Base-by-base conservation (phyloP, 1,140 invertebrate genomes). In the Drosophila kurseongensis region DNA sequence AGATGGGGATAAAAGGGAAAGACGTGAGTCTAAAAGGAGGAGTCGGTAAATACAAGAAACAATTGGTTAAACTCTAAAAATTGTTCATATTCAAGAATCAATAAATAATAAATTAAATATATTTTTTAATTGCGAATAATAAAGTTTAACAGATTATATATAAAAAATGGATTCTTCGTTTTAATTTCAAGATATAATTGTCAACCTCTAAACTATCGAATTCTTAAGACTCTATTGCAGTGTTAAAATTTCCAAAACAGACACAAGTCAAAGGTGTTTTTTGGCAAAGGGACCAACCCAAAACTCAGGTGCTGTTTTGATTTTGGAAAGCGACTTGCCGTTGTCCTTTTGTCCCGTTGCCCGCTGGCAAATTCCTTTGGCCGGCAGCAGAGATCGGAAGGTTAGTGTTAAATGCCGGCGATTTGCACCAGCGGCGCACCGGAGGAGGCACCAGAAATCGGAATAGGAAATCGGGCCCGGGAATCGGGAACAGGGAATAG, bases 381-480 rank as follows among this genome's bases (percentile, higher is more conserved):
- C 51, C 52, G 36, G 51, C 56, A 72, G 23, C 50, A 45, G 27
- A 52, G 57, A 69, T 56, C 75, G 67, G 60, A 80, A 80, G 78
- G 80, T 80, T 82, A 71, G 76, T 89, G 79, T 74, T 89, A 89
- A 90, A 89, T 80, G 84, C 52, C 58, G 63, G 40, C 84, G 69
- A 89, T 89, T 89, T 89, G 80, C 84, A 89, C 84, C 84, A 89
- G 84, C 84, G 78, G 84, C 38, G 84, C 80, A 85, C 80, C 73
- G 50, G 74, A 75, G 80, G 80, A 68, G 69, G 77, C 54, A 56
- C 47, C 52, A 10, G 16, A 36, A 51, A 14, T 35, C 45, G 41
- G 14, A 45, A 38, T 42, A 10, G 32, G 56, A 32, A 35, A 35
- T 48, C 45, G 12, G 45, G 14, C 7, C 7, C 7, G 2, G 42